A percentile compares a stretch with the other conserved stretches of the same genome.
These are phyloP conservation scores for Muscicapa comitata DNA, from an alignment of 2,797 vertebrate genomes.

Conservation along the genomic window DNA sequence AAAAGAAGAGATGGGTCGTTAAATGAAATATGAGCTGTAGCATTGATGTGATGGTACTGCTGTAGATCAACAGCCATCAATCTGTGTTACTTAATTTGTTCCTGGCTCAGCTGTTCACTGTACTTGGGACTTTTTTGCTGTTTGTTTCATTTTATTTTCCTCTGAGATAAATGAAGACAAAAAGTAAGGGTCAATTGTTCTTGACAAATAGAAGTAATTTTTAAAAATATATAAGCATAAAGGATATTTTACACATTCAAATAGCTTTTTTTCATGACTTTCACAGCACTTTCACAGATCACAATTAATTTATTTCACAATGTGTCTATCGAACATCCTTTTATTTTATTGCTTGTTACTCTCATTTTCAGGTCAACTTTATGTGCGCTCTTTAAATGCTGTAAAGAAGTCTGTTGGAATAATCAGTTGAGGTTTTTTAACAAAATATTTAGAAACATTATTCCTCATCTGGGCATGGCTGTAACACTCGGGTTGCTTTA, in stretches of 20 bases:
- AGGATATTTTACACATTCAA: conserved; percentile 14
- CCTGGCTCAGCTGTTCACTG: conserved; percentile 50
- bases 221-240: neutral
- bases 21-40: conserved; percentile 37
- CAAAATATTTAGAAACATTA: neutral
- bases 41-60: neutral
- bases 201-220: conserved; percentile 46
- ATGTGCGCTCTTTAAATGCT: neutral
- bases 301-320: neutral
- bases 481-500: neutral
- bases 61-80: conserved; percentile 58
- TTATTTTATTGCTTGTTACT: neutral
- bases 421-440: neutral
- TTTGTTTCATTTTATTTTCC: conserved; percentile 48
- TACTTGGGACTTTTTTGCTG: conserved; percentile 25
- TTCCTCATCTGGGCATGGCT: neutral
- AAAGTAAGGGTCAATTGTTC: conserved; percentile 25
- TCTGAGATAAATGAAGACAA: conserved; percentile 50
- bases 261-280: neutral
- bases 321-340: neutral
- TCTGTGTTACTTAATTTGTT: conserved; percentile 59
- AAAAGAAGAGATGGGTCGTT: neutral
- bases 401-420: neutral
- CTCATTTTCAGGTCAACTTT: neutral
- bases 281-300: neutral